Conservation (phyloP, 2,888 invertebrate species). For the Drosophila parthenogenetica region DNA sequence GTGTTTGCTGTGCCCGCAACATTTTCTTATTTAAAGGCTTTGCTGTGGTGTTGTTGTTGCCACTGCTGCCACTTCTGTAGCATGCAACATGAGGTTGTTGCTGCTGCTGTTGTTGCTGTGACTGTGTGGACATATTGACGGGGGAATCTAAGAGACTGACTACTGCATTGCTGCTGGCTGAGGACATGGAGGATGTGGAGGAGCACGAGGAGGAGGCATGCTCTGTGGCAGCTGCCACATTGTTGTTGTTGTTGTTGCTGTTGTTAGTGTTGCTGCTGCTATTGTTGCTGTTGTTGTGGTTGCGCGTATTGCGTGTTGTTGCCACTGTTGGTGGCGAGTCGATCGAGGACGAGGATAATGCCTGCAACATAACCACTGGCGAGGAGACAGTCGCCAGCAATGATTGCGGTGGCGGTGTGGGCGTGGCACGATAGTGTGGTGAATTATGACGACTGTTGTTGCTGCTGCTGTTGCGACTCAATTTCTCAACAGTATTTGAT, state of each 20-base stretch:
- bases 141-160: slow-evolving; percentile 61
- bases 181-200: slow-evolving; percentile 57
- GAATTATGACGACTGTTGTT: slow-evolving; percentile 57
- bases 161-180: slow-evolving; percentile 39
- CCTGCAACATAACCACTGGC: slow-evolving; percentile 76
- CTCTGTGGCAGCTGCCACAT: slow-evolving; percentile 35
- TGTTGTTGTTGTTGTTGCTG: slow-evolving; percentile 42
- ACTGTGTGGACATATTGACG: slow-evolving; percentile 71
- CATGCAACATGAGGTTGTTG: slow-evolving; percentile 51
- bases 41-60: slow-evolving; percentile 36
- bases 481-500: slow-evolving; percentile 59
- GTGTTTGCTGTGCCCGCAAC: slow-evolving; percentile 84
- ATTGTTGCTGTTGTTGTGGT: slow-evolving; percentile 38
- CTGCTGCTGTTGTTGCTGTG: slow-evolving; percentile 41
- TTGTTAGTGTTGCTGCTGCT: slow-evolving; percentile 4
- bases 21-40: slow-evolving; percentile 84
- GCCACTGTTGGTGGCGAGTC: slow-evolving; percentile 59
- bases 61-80: slow-evolving; percentile 44
- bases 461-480: slow-evolving; percentile 38
- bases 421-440: slow-evolving; percentile 65
- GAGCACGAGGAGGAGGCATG: slow-evolving; percentile 46
- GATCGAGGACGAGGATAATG: slow-evolving; percentile 61
- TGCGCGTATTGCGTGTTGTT: slow-evolving; percentile 56
- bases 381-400: slow-evolving; percentile 60
- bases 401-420: slow-evolving; percentile 68